These are phyloP conservation scores for Lateolabrax maculatus DNA, from an alignment of 2,797 vertebrate species.

Conservation along the genomic window DNA sequence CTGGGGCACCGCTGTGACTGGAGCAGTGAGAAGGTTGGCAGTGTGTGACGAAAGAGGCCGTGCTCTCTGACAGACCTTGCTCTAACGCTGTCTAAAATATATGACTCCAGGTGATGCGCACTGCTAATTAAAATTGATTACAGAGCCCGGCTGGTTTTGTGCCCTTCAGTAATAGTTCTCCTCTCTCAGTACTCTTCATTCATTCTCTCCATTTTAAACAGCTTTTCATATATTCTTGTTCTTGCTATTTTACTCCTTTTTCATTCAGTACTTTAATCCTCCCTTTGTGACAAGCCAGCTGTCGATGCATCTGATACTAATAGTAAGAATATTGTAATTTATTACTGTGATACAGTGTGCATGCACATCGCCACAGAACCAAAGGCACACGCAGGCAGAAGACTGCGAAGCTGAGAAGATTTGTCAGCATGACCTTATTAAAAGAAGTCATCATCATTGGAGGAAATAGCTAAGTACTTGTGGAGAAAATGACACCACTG, in stretches of 20 bases:
- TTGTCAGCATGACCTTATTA: constrained; percentile 77
- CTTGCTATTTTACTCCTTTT: constrained; percentile 5
- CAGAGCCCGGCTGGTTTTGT: constrained; percentile 80
- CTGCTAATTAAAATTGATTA: constrained; percentile 79
- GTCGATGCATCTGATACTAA: constrained; percentile 53
- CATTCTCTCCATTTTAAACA: constrained; percentile 21
- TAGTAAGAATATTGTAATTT: constrained; percentile 49
- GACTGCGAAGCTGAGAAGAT: too few relatives aligned
- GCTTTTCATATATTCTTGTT: constrained; percentile 8
- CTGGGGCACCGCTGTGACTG: constrained; percentile 40
- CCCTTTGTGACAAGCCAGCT: constrained; percentile 38
- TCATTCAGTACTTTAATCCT: background rate
- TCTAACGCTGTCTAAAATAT: constrained; percentile 54
- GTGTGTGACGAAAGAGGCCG: constrained; percentile 58
- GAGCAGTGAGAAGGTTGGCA: constrained; percentile 40
- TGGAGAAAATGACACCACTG: constrained; percentile 67
- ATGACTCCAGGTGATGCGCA: constrained; percentile 66
- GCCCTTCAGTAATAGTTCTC: constrained; percentile 73
- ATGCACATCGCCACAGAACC: constrained; percentile 5
- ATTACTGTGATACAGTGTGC: constrained; percentile 16
- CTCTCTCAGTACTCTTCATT: constrained; percentile 20
- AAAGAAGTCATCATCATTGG: constrained; percentile 70
- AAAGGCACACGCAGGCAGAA: constrained; percentile 14
- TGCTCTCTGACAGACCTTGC: constrained; percentile 63
- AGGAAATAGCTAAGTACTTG: constrained; percentile 66